Evolutionary conservation across 2,888 invertebrate genomes (phyloP).

Genomic region (Drosophila stalkeri): DNA sequence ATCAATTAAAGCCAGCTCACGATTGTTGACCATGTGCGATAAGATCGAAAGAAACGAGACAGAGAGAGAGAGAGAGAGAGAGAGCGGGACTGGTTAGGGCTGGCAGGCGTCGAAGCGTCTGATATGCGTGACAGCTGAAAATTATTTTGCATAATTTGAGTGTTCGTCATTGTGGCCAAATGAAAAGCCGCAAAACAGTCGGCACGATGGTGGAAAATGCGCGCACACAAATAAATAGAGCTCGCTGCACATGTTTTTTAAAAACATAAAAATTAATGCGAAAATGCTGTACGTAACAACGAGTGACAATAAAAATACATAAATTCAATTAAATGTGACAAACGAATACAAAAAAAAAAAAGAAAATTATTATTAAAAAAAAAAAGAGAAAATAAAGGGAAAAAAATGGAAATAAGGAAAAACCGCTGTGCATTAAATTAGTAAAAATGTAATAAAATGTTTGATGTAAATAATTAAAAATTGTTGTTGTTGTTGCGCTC

Average conservation of each 20-base stretch:
- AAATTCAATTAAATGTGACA: slow-evolving; percentile 82
- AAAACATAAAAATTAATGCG: slow-evolving; percentile 81
- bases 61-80: background rate
- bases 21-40: slow-evolving; percentile 64
- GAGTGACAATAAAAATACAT: slow-evolving; percentile 76
- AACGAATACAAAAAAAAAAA: slow-evolving; percentile 47
- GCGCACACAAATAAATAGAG: slow-evolving; percentile 39
- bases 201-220: slow-evolving; percentile 23
- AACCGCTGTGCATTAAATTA: slow-evolving; percentile 62
- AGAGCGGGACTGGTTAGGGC: slow-evolving; percentile 5
- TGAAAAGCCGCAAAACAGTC: slow-evolving; percentile 70
- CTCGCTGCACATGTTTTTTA: slow-evolving; percentile 47
- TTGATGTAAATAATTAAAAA: slow-evolving; percentile 74
- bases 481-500: slow-evolving; percentile 43
- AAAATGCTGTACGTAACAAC: slow-evolving; percentile 67
- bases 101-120: slow-evolving; percentile 33
- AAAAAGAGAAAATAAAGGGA: background rate
- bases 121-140: slow-evolving; percentile 78
- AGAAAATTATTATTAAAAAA: background rate
- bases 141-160: slow-evolving; percentile 81
- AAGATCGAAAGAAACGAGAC: slow-evolving; percentile 22
- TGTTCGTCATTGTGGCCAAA: slow-evolving; percentile 61
- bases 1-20: slow-evolving; percentile 76
- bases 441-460: slow-evolving; percentile 78
- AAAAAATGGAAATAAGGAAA: slow-evolving; percentile 35